Base-by-base conservation (phyloP, 37 sponge, comb jelly and placozoan genomes). In the Agelas oroides region DNA sequence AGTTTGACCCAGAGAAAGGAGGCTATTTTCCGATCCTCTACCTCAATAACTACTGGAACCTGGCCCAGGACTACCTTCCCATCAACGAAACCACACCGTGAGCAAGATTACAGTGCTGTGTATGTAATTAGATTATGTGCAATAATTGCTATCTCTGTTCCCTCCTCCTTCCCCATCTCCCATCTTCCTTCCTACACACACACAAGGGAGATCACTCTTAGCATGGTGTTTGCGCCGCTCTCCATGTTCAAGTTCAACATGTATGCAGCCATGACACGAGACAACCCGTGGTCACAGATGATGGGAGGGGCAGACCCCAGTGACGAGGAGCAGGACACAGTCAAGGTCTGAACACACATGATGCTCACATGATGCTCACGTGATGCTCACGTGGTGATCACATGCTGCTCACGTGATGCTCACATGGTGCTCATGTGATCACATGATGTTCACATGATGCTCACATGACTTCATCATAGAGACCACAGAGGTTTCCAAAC, bases 1-100 rank as follows among this genome's bases (percentile, higher is more conserved):
- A 94, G 69, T 94, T 98, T 79, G 97, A 96, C 52, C 54, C 70
- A 27, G 71, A 85, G 13, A 67, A 80, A 39, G 84, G 88, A 63
- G 90, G 87, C 57, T 98, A 98, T 59, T 91, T 80, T 38, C 99
- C 99, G 0, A 76, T 98, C 28, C 56, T 98, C 24, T 97, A 93
- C 79, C 53, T 96, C 68, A 97, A 96, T 81, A 93, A 94, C 71
- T 98, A 95, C 82, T 98, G 99, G 99, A 97, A 98, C 56, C 86
- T 98, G 54, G 88, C 86, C 31, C 84, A 87, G 71, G 99, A 98
- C 71, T 92, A 97, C 79, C 81, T 88, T 79, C 99, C 99, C 14
- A 60, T 98, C 69, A 98, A 98, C 78, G 86, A 92, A 57, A 95
- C 99, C 53, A 87, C 87, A 56, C 81, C 79, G 95, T 93, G 55